Evolutionary conservation across 2,888 invertebrate genomes (phyloP).

Genomic region (Lysandra bellargus): DNA sequence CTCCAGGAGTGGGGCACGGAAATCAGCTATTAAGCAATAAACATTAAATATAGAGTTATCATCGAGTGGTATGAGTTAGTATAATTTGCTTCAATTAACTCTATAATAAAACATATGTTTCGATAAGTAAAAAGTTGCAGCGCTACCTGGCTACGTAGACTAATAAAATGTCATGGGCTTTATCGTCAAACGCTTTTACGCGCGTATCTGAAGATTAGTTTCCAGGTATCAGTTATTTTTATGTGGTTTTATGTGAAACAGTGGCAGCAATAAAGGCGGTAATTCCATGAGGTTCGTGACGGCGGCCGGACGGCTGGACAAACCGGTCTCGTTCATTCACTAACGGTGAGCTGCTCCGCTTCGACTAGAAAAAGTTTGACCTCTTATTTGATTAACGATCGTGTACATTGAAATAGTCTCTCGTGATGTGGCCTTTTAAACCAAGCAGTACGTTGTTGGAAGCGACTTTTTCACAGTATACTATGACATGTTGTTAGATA

Average conservation of each 20-base stretch:
- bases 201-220: conserved; percentile 19
- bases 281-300: conserved; percentile 48
- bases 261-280: conserved; percentile 37
- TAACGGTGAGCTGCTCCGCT: conserved; percentile 46
- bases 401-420: neutral
- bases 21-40: conserved; percentile 16
- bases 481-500: neutral
- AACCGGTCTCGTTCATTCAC: conserved; percentile 58
- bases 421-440: neutral
- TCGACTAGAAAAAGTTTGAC: conserved; percentile 44
- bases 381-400: conserved; percentile 34
- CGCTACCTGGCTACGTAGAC: conserved; percentile 12
- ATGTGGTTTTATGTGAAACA: conserved; percentile 30
- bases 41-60: conserved; percentile 16
- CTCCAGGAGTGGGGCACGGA: neutral
- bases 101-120: conserved; percentile 11
- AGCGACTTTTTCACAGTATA: neutral
- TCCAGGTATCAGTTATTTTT: conserved; percentile 28
- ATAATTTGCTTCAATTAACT: conserved; percentile 20
- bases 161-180: conserved; percentile 1
- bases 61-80: neutral
- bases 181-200: conserved; percentile 16
- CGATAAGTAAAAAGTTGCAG: neutral
- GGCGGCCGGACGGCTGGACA: conserved; percentile 47
- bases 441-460: neutral